phyloP scores from a whole-genome alignment of 2,113 vertebrate species.

The Sphaerodactylus townsendi region DNA sequence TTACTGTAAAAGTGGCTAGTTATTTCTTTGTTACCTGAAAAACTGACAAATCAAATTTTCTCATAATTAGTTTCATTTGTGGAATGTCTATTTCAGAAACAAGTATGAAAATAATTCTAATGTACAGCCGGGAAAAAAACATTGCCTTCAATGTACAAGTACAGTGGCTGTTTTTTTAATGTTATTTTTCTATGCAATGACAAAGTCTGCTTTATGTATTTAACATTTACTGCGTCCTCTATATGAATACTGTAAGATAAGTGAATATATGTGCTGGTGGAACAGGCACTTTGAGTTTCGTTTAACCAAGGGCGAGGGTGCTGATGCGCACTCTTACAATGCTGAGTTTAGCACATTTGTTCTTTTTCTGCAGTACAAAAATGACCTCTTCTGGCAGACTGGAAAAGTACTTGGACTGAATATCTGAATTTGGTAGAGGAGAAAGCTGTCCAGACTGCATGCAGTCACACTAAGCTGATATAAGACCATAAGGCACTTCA shows the following conservation, averaged over 20 bases:
- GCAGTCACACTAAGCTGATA: not conserved
- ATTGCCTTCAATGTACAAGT: not conserved
- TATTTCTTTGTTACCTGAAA: not conserved
- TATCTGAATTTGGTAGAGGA: not conserved
- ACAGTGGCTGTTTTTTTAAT: not conserved
- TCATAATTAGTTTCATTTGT: not conserved
- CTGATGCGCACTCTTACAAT: not conserved
- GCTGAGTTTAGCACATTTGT: not conserved
- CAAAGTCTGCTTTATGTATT: not conserved
- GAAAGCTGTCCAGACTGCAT: not conserved
- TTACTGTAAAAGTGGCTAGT: not conserved
- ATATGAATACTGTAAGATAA: not conserved
- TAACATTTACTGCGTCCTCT: not conserved
- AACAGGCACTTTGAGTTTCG: not conserved
- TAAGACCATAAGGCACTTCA: not conserved
- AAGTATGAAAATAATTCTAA: not conserved
- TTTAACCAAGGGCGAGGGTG: not conserved
- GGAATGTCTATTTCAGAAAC: not conserved
- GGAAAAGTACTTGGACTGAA: conserved; percentile 1
- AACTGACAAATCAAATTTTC: not conserved
- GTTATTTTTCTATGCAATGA: not conserved
- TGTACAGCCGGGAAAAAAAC: not conserved
- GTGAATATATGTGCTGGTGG: not conserved
- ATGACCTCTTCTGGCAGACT: conserved; percentile 24
- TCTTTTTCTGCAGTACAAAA: conserved; percentile 14